These are phyloP conservation scores for Pseudomyrmex concolor DNA, from an alignment of 1,140 invertebrate genomes.

Conservation along the genomic window DNA sequence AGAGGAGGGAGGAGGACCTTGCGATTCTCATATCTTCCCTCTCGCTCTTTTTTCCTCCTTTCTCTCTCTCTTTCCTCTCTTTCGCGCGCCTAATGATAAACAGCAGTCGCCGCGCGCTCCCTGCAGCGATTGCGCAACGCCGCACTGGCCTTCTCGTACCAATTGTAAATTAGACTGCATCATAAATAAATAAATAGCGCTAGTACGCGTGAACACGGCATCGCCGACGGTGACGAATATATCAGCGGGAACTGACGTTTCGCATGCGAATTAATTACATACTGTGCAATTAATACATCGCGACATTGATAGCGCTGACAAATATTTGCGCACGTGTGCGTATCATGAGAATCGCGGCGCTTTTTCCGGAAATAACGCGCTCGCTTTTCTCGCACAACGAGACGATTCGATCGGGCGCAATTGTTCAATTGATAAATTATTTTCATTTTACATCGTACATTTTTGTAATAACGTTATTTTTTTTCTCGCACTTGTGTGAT, in stretches of 20 bases:
- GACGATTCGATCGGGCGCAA: neutral
- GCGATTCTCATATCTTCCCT: neutral
- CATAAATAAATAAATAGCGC: slow-evolving; percentile 82
- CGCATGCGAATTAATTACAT: slow-evolving; percentile 57
- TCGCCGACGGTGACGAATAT: neutral
- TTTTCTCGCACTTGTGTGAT: neutral
- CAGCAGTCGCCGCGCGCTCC: slow-evolving; percentile 73
- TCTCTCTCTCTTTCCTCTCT: slow-evolving; percentile 53
- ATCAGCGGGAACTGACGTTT: neutral
- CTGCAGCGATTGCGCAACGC: slow-evolving; percentile 74
- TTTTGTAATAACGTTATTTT: neutral
- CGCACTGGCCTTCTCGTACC: slow-evolving; percentile 75
- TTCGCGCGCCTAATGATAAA: slow-evolving; percentile 75
- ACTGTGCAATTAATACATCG: slow-evolving; percentile 51
- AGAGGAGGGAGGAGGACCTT: slow-evolving; percentile 59
- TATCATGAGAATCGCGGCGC: neutral
- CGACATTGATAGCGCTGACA: slow-evolving; percentile 41
- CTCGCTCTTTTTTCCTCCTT: neutral
- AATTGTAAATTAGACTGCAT: slow-evolving; percentile 81
- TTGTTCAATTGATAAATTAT: slow-evolving; percentile 18
- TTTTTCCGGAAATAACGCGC: slow-evolving; percentile 45
- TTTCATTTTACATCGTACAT: neutral
- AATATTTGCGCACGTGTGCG: slow-evolving; percentile 46
- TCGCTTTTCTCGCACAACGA: neutral
- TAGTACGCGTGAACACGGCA: slow-evolving; percentile 46